phyloP scores from a whole-genome alignment of 2,888 invertebrate genomes.

The Drosophila ezoana region DNA sequence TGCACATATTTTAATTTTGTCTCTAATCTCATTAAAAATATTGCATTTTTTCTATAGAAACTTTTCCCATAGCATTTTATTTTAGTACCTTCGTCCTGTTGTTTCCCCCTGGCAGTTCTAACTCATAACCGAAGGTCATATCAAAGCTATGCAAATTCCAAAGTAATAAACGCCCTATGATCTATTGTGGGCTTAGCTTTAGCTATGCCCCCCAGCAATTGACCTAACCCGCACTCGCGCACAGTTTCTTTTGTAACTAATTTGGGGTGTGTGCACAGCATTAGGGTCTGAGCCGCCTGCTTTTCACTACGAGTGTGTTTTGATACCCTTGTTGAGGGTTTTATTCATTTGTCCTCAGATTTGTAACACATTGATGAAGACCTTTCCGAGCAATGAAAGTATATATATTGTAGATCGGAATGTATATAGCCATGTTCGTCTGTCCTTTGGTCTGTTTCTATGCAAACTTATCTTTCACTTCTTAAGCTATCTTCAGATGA shows the following conservation, averaged over 20 bases:
- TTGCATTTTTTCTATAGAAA: not conserved
- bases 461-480: too few relatives aligned
- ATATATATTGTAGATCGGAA: too few relatives aligned
- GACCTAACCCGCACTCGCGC: constrained; percentile 10
- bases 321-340: too few relatives aligned
- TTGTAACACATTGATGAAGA: too few relatives aligned
- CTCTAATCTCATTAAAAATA: constrained; percentile 3
- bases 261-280: constrained; percentile 16
- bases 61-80: not conserved
- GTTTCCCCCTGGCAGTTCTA: constrained; percentile 7
- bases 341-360: too few relatives aligned
- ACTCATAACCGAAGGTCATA: constrained; percentile 39
- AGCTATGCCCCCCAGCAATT: constrained; percentile 8
- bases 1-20: not conserved
- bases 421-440: too few relatives aligned
- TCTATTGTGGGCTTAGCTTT: constrained; percentile 3
- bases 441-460: too few relatives aligned
- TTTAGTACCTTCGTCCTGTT: not conserved
- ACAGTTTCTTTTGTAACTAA: constrained; percentile 23
- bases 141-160: constrained; percentile 54
- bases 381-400: too few relatives aligned
- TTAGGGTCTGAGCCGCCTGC: constrained; percentile 6
- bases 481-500: too few relatives aligned
- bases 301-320: constrained; percentile 20
- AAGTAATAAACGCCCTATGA: constrained; percentile 7